Base-by-base conservation (phyloP, 2,797 vertebrate species). In the Nyctibius grandis region DNA sequence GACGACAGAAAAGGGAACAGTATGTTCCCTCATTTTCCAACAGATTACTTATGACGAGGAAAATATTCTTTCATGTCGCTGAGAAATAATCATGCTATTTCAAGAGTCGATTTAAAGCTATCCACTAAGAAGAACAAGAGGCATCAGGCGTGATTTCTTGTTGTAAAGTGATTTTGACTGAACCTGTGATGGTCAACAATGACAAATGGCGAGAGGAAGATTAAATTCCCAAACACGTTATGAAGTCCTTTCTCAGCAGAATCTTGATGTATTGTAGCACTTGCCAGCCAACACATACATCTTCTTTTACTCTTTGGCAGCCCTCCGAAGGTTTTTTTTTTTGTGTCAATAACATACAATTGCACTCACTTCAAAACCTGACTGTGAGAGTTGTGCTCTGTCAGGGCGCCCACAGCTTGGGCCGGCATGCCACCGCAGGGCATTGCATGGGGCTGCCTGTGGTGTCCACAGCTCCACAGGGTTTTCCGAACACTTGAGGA, bases 231-330 rank as follows among this genome's bases (percentile, higher is more conserved):
- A 42, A 85, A 68, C 20, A 26, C 2, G 6, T 81, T n/a, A 84
- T 17, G 11, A 89, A 94, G 70, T 40, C 68, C 75, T 61, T 5
- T 44, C 80, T 82, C 33, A 60, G 53, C 56, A 64, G 68, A 53
- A 25, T 59, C 63, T 73, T 95, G 93, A 91, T 85, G 26, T 90
- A 91, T 94, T 59, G 73, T 28, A 84, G 70, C 85, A 79, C 74
- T 96, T 92, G 38, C 64, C 78, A 89, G 77, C 59, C 53, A 82
- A 68, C 4, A 1, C 64, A 70, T 93, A 1, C 63, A 70, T 92
- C 91, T 95, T 91, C 74, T 72, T 95, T 88, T 33, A 67, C 34
- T 60, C 59, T 69, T 47, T 67, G 88, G 34, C 94, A 95, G 61
- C 47, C 29, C 28, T 87, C 59, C 0, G 0, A 40, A 78, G 29